Percentiles rank a stretch among this genome's conserved stretches.
Conservation (phyloP, 2,113 vertebrate species). For the Colinus virginianus region DNA sequence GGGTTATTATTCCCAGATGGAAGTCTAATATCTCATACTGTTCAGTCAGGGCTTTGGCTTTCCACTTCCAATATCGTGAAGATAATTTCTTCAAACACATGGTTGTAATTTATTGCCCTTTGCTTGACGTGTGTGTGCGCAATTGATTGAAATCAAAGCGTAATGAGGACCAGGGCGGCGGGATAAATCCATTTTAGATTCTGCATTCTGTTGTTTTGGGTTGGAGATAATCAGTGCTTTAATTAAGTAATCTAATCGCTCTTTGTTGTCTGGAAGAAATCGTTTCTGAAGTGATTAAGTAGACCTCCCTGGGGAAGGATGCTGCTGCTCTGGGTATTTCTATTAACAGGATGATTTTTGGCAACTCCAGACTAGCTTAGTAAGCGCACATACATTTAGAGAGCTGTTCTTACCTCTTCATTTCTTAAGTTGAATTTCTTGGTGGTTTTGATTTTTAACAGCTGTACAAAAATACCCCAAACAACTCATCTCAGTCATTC, state of each 20-base stretch:
- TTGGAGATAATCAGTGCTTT: slow-evolving; percentile 74
- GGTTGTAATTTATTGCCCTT: slow-evolving; percentile 78
- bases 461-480: not conserved
- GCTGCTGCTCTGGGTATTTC: not conserved
- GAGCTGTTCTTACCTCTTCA: not conserved
- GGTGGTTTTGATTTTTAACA: slow-evolving; percentile 8
- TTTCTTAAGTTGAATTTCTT: not conserved
- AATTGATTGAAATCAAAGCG: slow-evolving; percentile 77
- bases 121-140: slow-evolving; percentile 72
- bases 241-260: slow-evolving; percentile 73
- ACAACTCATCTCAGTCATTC: not conserved
- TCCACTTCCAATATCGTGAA: slow-evolving; percentile 48
- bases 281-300: slow-evolving; percentile 51
- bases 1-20: slow-evolving; percentile 77
- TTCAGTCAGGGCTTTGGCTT: slow-evolving; percentile 12
- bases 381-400: not conserved
- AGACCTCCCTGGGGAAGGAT: slow-evolving; percentile 45
- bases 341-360: slow-evolving; percentile 25
- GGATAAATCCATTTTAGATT: slow-evolving; percentile 31
- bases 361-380: not conserved
- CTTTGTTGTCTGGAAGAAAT: slow-evolving; percentile 71
- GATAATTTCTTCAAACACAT: slow-evolving; percentile 75
- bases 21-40: slow-evolving; percentile 46
- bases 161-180: slow-evolving; percentile 72
- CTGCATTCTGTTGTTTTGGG: slow-evolving; percentile 43